Evolutionary conservation across 2,888 invertebrate species (phyloP), one percentile per base, ranked within the genome.

Genomic region (Orgyia antiqua): DNA sequence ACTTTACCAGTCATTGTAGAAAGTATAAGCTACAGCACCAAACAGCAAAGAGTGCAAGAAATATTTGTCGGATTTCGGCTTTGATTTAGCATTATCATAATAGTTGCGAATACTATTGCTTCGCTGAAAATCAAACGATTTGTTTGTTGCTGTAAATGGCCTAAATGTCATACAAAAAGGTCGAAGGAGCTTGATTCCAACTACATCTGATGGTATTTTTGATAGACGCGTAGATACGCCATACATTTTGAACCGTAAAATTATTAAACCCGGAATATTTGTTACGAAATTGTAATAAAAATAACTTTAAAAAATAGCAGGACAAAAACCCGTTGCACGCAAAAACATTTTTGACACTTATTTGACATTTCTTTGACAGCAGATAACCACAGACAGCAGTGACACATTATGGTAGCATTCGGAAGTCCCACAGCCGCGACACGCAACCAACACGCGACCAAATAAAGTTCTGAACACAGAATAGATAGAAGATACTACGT

Each of bases 1-100:
- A 58, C 68, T 65, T n/a, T 56, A 80, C 84, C 80, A 84, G 4
- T 70, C 47, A 52, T 69, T 74, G 33, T 77, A 83, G 0, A 80
- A 66, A 3, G 75, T 56, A 32, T 63, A 83, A 2, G 73, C 55
- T 27, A 63, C 58, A 40, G 70, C 68, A 25, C 80, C 66, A 34
- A 76, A 65, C 10, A 82, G 42, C 17, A 79, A 33, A 2, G 78
- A 70, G 45, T 70, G 78, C 23, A 60, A 60, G 28, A 84, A 40
- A 35, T 68, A 67, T 54, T 68, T 75, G 25, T 62, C 61, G 2
- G 64, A 53, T 36, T 56, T 51, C 18, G 32, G 45, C 12, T 42
- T 46, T 10, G 50, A 29, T 32, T 41, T 42, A 13, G 36, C 34
- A 5, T 13, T 11, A 23, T 58, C 36, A 41, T 51, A 29, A 26